phyloP scores from a whole-genome alignment of 2,888 invertebrate genomes.

The Epicampocera succincta region DNA sequence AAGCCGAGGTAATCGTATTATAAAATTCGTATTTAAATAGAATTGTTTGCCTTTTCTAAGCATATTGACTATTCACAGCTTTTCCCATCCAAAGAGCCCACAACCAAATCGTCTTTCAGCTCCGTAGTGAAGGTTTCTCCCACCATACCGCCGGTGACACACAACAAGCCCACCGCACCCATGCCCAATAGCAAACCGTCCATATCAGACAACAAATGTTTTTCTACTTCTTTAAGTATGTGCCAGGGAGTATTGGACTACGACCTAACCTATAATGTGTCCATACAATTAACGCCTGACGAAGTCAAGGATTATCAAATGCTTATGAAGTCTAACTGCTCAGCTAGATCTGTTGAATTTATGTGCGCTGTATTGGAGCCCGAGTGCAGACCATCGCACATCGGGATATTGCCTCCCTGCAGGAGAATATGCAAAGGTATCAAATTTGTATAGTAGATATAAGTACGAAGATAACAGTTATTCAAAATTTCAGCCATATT shows the following conservation, averaged over 20 bases:
- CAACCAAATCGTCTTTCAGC: slow-evolving; percentile 53
- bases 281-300: slow-evolving; percentile 72
- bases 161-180: slow-evolving; percentile 74
- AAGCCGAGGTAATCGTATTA: too few relatives aligned
- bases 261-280: slow-evolving; percentile 83
- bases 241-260: slow-evolving; percentile 87
- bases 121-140: slow-evolving; percentile 83
- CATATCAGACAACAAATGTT: slow-evolving; percentile 75
- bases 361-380: slow-evolving; percentile 86
- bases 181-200: slow-evolving; percentile 73
- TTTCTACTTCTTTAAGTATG: slow-evolving; percentile 79
- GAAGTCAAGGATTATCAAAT: slow-evolving; percentile 84
- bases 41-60: background rate
- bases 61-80: slow-evolving; percentile 43
- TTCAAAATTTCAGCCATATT: slow-evolving; percentile 82
- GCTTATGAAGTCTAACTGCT: slow-evolving; percentile 85
- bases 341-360: slow-evolving; percentile 84
- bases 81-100: slow-evolving; percentile 58
- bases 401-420: slow-evolving; percentile 85
- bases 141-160: slow-evolving; percentile 83
- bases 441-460: too few relatives aligned
- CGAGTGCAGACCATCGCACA: slow-evolving; percentile 85
- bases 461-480: too few relatives aligned
- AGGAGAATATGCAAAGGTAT: slow-evolving; percentile 86
- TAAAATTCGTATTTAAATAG: background rate